Evolutionary conservation across 2,113 vertebrate species (phyloP).

Genomic region (Pygoscelis antarcticus): DNA sequence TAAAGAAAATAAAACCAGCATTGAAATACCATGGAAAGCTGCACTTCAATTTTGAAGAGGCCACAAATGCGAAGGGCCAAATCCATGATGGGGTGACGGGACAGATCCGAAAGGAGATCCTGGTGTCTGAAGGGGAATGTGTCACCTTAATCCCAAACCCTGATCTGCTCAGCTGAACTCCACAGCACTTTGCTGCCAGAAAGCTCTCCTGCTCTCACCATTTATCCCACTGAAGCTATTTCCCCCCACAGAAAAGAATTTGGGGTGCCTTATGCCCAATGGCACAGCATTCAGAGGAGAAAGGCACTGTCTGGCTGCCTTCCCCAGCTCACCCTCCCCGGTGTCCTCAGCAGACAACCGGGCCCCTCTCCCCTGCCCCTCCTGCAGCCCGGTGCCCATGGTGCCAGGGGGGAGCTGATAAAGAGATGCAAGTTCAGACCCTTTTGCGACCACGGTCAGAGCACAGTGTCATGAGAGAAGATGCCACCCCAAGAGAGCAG

Average conservation of each 20-base stretch:
- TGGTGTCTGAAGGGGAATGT: background rate
- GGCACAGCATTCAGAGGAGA: background rate
- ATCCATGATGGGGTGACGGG: rapidly evolving
- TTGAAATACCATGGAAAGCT: background rate
- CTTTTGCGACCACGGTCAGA: background rate
- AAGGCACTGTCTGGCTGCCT: rapidly evolving
- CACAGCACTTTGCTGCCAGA: background rate
- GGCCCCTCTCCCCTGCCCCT: background rate
- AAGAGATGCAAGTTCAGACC: background rate
- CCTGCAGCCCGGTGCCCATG: rapidly evolving
- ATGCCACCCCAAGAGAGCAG: background rate
- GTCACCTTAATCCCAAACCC: background rate
- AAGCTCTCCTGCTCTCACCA: background rate
- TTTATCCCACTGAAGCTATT: background rate
- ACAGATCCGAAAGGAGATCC: background rate
- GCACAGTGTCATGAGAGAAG: background rate
- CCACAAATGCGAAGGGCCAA: background rate
- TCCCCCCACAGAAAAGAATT: background rate
- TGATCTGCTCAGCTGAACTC: background rate
- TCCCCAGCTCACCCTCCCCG: background rate
- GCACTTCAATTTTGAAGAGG: background rate
- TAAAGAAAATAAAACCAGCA: background rate
- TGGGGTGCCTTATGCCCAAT: background rate
- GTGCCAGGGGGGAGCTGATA: background rate
- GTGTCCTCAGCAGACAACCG: background rate